Base-by-base conservation (phyloP, 2,113 vertebrate genomes). In the Leucosticte australis region DNA sequence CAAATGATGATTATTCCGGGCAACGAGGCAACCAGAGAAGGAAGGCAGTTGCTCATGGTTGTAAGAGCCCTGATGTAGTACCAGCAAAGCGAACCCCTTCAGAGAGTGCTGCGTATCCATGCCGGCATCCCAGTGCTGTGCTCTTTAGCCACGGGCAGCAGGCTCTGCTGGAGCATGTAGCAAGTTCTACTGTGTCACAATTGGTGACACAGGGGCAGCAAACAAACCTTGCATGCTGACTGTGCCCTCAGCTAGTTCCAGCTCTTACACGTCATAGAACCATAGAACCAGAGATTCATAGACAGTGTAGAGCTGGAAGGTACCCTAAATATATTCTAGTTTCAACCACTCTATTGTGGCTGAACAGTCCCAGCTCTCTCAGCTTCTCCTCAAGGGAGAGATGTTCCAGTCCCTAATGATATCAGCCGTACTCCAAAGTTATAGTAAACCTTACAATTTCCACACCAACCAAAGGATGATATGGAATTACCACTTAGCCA, bases 161-260 rank as follows among this genome's bases (percentile, higher is more conserved):
- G 56, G 27, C 76, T 46, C 50, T 35, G 31, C 27, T 50, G 33
- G 12, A 83, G 39, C 0, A 0, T 42, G 24, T 2, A 12, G 7
- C 23, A 64, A 81, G 63, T 35, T 76, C 53, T 39, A 13, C 27
- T 18, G 27, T 5, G 30, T 81, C 91, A 92, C 70, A 79, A 20
- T 22, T 31, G 44, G 52, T 47, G 60, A 47, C 50, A 23, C 0
- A 31, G 9, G 39, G 16, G 8, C 18, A 83, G 35, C 47, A 71
- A 37, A 67, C 10, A 68, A 71, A 42, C 17, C 31, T 59, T 1
- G 2, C 11, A 11, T 2, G 2, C 6, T 42, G 41, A 17, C n/a
- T 2, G 2, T 60, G 35, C 22, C 10, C 73, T 71, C 4, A 0
- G 7, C 15, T 16, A 60, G 27, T 69, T 85, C 35, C 35, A 76